A percentile compares a stretch with the other conserved stretches of the same genome.
These are phyloP conservation scores for Amblyornis subalaris DNA, from an alignment of 2,113 vertebrate genomes.

Conservation along the genomic window DNA sequence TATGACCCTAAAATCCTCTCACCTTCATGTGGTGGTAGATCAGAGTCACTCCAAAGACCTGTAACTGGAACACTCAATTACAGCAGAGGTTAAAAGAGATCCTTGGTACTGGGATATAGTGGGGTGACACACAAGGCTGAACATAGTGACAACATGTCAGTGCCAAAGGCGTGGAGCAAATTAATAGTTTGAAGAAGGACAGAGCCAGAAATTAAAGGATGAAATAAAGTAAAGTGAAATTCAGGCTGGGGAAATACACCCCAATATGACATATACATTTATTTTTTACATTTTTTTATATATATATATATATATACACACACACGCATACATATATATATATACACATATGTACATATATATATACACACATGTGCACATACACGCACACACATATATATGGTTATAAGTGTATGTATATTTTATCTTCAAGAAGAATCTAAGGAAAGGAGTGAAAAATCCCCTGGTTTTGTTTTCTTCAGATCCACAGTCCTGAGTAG, in stretches of 20 bases:
- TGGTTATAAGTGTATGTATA: accelerated
- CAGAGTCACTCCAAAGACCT: background rate
- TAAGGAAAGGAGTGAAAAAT: background rate
- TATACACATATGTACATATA: accelerated
- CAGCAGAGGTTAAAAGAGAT: background rate
- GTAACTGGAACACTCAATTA: background rate
- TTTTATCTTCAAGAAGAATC: background rate
- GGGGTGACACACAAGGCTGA: background rate
- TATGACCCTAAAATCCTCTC: background rate
- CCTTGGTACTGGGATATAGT: accelerated
- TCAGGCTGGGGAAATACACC: background rate
- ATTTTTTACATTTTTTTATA: background rate
- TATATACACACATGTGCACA: accelerated
- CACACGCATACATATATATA: accelerated
- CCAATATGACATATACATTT: background rate
- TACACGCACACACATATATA: accelerated
- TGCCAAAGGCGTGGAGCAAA: background rate
- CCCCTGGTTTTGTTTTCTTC: background rate
- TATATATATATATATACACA: accelerated
- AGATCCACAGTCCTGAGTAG: accelerated
- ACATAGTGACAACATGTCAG: background rate
- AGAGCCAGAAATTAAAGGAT: background rate
- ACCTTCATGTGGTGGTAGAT: background rate
- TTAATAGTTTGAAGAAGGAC: background rate
- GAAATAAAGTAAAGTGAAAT: background rate